phyloP scores from a whole-genome alignment of 2,113 vertebrate genomes.

The Vicugna pacos region DNA sequence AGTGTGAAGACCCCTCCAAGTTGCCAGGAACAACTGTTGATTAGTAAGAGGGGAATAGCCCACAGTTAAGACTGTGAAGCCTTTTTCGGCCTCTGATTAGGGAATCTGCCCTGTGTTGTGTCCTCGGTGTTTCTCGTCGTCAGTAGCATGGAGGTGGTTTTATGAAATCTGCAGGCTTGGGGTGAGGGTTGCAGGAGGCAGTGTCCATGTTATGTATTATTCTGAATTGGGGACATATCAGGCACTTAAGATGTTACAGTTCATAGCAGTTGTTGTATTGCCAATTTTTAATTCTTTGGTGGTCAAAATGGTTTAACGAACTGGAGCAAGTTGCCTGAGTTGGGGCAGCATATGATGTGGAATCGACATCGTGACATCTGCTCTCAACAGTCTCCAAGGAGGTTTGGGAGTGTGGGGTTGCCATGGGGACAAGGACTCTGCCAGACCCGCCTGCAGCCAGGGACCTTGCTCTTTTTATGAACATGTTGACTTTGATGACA shows the following conservation, averaged over 20 bases:
- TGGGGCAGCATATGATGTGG: background rate
- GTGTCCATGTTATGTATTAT: background rate
- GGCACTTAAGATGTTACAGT: background rate
- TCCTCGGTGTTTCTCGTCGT: background rate
- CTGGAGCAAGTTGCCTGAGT: background rate
- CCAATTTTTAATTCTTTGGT: constrained; percentile 2
- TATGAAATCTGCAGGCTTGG: background rate
- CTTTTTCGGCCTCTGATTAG: background rate
- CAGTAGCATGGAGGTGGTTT: background rate
- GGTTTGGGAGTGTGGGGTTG: background rate
- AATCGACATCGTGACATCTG: background rate
- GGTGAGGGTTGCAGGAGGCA: background rate
- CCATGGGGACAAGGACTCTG: constrained; percentile 42
- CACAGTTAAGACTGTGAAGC: background rate
- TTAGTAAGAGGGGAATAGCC: background rate
- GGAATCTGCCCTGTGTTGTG: background rate
- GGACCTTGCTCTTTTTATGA: constrained; percentile 41
- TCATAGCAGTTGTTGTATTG: background rate
- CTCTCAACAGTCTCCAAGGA: background rate
- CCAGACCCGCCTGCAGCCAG: background rate
- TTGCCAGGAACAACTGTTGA: background rate
- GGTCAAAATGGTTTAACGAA: background rate
- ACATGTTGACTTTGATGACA: constrained; percentile 37
- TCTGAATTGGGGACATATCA: background rate
- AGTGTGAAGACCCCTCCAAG: background rate